phyloP scores from a whole-genome alignment of 2,888 invertebrate genomes.

The Volucella inanis region DNA sequence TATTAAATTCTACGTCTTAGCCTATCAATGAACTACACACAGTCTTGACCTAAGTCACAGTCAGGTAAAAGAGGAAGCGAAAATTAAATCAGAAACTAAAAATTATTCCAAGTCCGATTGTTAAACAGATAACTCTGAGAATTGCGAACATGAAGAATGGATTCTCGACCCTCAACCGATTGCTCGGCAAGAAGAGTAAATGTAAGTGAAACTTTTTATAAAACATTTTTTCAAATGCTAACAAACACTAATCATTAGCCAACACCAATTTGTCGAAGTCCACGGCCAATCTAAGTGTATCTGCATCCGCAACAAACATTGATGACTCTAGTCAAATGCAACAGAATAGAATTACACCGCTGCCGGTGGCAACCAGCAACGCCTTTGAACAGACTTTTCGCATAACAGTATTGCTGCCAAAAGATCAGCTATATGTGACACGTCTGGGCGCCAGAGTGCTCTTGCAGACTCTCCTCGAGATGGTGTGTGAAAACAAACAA shows the following conservation, averaged over 20 bases:
- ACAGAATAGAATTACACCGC: slow-evolving; percentile 82
- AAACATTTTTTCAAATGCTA: background rate
- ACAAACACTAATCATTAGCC: slow-evolving; percentile 47
- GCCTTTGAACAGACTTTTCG: slow-evolving; percentile 83
- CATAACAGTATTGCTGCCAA: slow-evolving; percentile 88
- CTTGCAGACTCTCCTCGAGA: slow-evolving; percentile 87
- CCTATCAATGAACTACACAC: slow-evolving; percentile 46
- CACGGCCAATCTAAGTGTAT: slow-evolving; percentile 79
- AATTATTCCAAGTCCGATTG: slow-evolving; percentile 13
- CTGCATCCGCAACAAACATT: slow-evolving; percentile 80
- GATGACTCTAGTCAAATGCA: slow-evolving; percentile 83
- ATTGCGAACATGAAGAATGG: slow-evolving; percentile 81
- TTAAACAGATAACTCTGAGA: background rate
- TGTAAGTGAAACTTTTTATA: slow-evolving; percentile 77
- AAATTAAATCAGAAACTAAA: background rate
- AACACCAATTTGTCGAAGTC: slow-evolving; percentile 81
- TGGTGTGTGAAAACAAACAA: slow-evolving; percentile 90
- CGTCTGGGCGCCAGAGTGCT: slow-evolving; percentile 88
- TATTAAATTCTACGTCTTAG: slow-evolving; percentile 25
- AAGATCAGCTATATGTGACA: slow-evolving; percentile 90
- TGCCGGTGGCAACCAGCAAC: slow-evolving; percentile 82
- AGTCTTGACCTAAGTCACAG: slow-evolving; percentile 44
- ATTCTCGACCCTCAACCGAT: slow-evolving; percentile 83
- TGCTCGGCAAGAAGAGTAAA: slow-evolving; percentile 83
- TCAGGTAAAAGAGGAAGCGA: slow-evolving; percentile 25